Percentiles rank a stretch among this genome's conserved stretches.
Conservation (phyloP, 1,140 invertebrate genomes). For the Hetaerina americana region DNA sequence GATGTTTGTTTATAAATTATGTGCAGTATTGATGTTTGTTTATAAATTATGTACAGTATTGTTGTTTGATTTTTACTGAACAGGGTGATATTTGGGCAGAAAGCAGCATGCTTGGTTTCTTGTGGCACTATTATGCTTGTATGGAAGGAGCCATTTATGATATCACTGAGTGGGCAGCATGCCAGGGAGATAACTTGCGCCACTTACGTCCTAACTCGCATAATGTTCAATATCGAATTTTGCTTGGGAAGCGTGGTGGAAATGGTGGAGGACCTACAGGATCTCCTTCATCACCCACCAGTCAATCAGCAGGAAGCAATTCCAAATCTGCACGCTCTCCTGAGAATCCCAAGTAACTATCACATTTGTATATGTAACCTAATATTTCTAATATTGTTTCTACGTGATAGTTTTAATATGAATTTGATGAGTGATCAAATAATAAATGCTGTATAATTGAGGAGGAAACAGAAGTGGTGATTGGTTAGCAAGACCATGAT, state of each 20-base stretch:
- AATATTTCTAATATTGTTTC: too few relatives aligned
- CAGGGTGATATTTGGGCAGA: conserved; percentile 95
- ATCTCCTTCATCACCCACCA: background rate
- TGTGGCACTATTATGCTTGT: conserved; percentile 90
- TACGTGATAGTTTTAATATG: too few relatives aligned
- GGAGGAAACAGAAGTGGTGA: too few relatives aligned
- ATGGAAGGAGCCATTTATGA: conserved; percentile 91
- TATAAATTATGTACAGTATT: background rate
- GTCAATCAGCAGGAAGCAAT: background rate
- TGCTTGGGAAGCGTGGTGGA: conserved; percentile 42
- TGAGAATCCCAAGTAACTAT: background rate
- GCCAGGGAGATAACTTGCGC: conserved; percentile 70
- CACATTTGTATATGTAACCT: background rate
- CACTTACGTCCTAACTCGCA: conserved; percentile 76
- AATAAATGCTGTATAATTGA: too few relatives aligned
- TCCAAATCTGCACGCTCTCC: background rate
- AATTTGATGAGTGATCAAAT: too few relatives aligned
- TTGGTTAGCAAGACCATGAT: too few relatives aligned
- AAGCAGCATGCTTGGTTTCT: conserved; percentile 68
- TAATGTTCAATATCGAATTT: conserved; percentile 82
- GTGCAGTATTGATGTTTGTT: background rate
- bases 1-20: background rate
- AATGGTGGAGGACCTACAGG: background rate
- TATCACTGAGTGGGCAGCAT: conserved; percentile 90
- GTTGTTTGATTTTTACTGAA: conserved; percentile 17